These are phyloP conservation scores for Acronicta alni DNA, from an alignment of 2,888 invertebrate species.

Conservation along the genomic window DNA sequence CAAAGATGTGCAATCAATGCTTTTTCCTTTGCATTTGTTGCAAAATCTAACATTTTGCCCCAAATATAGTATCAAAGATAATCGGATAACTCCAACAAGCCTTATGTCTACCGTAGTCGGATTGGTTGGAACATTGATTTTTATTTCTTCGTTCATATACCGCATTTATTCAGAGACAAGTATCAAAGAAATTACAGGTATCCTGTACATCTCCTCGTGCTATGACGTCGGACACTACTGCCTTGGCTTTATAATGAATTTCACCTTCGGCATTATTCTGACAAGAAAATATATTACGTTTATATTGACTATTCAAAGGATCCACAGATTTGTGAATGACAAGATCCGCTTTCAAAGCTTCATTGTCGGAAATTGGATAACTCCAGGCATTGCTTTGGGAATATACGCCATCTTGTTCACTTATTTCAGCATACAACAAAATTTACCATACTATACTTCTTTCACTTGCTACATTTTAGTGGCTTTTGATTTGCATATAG, in stretches of 20 bases:
- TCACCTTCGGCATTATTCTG: neutral
- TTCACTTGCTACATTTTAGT: neutral
- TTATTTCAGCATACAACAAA: neutral
- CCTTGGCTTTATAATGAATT: conserved; percentile 11
- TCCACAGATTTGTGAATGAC: conserved; percentile 13
- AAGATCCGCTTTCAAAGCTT: neutral
- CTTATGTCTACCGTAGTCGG: neutral
- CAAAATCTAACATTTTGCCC: conserved; percentile 26
- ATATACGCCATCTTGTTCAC: neutral
- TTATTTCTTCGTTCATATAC: neutral
- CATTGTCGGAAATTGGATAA: conserved; percentile 13
- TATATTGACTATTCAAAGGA: conserved; percentile 18
- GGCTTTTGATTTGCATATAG: conserved; percentile 20
- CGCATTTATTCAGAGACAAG: neutral
- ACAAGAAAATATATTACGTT: conserved; percentile 2
- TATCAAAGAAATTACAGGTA: neutral
- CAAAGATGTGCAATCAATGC: conserved; percentile 20
- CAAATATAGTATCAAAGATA: conserved; percentile 41
- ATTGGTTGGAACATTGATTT: neutral
- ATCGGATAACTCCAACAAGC: conserved; percentile 36
- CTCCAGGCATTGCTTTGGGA: neutral
- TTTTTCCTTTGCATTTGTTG: conserved; percentile 37
- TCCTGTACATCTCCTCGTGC: neutral
- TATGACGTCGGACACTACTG: conserved; percentile 1
- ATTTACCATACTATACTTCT: neutral